phyloP scores from a whole-genome alignment of 1,140 invertebrate species.

The Schlechtendalia chinensis region DNA sequence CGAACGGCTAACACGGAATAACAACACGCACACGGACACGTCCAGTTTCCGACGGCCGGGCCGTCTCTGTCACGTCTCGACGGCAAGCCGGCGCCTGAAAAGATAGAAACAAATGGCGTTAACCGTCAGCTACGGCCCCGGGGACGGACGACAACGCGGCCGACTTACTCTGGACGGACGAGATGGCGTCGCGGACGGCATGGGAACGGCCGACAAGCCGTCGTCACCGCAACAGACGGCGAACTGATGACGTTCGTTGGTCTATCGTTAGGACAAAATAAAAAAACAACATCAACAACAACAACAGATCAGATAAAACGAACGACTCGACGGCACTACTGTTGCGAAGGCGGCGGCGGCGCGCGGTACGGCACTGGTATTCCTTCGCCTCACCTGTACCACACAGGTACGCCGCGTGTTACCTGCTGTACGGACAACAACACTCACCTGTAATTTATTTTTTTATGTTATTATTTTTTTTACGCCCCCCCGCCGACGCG shows the following conservation, averaged over 20 bases:
- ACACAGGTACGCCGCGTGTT: neutral
- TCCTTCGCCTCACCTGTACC: slow-evolving; percentile 12
- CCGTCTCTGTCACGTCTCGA: neutral
- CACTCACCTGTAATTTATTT: slow-evolving; percentile 35
- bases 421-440: slow-evolving; percentile 10
- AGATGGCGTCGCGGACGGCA: neutral
- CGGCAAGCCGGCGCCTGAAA: neutral
- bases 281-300: neutral
- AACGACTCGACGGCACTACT: neutral
- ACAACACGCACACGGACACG: neutral
- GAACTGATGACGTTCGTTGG: slow-evolving; percentile 1
- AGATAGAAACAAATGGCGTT: neutral
- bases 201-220: neutral
- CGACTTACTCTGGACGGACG: slow-evolving; percentile 7
- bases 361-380: slow-evolving; percentile 2
- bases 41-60: no score
- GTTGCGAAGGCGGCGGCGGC: neutral
- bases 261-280: neutral
- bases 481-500: no score
- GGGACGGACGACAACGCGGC: neutral
- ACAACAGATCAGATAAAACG: neutral
- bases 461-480: no score
- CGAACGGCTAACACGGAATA: no score
- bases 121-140: no score
- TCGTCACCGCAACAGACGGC: neutral